These are phyloP conservation scores for Hipparchia sbordonii DNA, from an alignment of 2,888 invertebrate genomes.

Conservation along the genomic window DNA sequence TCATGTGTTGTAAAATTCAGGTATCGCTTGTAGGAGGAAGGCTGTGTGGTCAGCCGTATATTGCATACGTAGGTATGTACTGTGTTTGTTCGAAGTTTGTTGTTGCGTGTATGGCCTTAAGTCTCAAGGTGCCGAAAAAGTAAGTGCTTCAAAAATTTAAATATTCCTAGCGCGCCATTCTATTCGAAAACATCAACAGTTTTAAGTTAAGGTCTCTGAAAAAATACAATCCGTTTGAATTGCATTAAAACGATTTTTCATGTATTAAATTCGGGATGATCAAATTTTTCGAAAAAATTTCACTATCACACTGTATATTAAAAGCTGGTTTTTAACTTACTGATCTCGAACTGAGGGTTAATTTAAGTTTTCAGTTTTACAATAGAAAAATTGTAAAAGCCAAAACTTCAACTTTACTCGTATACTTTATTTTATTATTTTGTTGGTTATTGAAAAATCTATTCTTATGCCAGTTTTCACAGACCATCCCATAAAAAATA, in stretches of 20 bases:
- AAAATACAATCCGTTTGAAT: background rate
- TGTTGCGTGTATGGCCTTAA: slow-evolving; percentile 62
- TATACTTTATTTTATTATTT: no score
- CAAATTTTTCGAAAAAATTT: background rate
- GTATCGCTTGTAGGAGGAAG: slow-evolving; percentile 49
- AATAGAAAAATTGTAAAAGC: no score
- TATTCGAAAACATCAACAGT: slow-evolving; percentile 19
- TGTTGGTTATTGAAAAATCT: no score
- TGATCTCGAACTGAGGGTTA: no score
- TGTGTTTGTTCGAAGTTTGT: slow-evolving; percentile 58
- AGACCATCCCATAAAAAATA: no score
- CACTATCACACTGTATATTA: no score
- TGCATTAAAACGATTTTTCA: background rate
- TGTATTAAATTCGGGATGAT: background rate
- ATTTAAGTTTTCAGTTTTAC: no score
- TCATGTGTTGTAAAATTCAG: slow-evolving; percentile 24
- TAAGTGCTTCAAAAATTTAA: slow-evolving; percentile 46
- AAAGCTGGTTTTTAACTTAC: no score
- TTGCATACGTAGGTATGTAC: slow-evolving; percentile 54
- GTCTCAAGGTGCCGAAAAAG: slow-evolving; percentile 57
- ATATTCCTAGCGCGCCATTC: slow-evolving; percentile 38
- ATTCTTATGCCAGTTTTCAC: no score
- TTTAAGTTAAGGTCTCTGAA: slow-evolving; percentile 14
- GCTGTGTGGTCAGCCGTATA: slow-evolving; percentile 68
- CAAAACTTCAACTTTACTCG: no score